Evolutionary conservation across 1,140 invertebrate genomes (phyloP).

Genomic region (Hermetia illucens): DNA sequence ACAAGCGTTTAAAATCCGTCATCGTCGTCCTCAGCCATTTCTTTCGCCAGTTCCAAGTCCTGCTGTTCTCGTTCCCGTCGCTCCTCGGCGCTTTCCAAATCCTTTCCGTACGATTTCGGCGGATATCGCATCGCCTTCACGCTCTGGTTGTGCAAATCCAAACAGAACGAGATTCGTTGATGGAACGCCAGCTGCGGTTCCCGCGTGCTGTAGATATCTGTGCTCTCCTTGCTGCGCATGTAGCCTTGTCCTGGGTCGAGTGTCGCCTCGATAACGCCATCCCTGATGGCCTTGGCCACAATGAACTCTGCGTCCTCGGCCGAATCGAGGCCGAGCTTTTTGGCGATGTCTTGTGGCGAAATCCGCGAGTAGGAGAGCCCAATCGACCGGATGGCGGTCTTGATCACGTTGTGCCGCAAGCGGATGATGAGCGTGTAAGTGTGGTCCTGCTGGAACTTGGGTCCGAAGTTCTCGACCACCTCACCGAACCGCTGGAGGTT

Average conservation of each 20-base stretch:
- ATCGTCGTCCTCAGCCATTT: constrained; percentile 98
- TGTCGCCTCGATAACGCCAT: constrained; percentile 96
- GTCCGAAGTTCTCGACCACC: constrained; percentile 79
- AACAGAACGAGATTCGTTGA: constrained; percentile 93
- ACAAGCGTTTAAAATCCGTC: constrained; percentile 51
- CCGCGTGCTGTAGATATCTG: constrained; percentile 92
- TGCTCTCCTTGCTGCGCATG: constrained; percentile 94
- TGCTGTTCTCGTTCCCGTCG: constrained; percentile 91
- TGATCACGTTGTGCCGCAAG: constrained; percentile 96
- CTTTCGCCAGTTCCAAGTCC: constrained; percentile 93
- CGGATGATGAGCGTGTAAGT: constrained; percentile 91
- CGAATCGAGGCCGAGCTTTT: constrained; percentile 84
- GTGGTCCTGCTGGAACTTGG: constrained; percentile 76
- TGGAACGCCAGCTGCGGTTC: constrained; percentile 96
- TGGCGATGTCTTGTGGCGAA: constrained; percentile 85
- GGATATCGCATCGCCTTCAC: constrained; percentile 99
- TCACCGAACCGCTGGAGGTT: constrained; percentile 90
- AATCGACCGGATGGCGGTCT: constrained; percentile 95
- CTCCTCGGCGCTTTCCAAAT: constrained; percentile 95
- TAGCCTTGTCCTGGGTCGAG: constrained; percentile 91
- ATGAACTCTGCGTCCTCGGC: constrained; percentile 98
- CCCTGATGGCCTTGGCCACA: constrained; percentile 97
- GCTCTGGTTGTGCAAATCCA: constrained; percentile 96
- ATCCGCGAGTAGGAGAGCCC: constrained; percentile 94
- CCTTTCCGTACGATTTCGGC: constrained; percentile 96